Conservation (phyloP, 2,113 vertebrate species). For the Nothocercus julius region DNA sequence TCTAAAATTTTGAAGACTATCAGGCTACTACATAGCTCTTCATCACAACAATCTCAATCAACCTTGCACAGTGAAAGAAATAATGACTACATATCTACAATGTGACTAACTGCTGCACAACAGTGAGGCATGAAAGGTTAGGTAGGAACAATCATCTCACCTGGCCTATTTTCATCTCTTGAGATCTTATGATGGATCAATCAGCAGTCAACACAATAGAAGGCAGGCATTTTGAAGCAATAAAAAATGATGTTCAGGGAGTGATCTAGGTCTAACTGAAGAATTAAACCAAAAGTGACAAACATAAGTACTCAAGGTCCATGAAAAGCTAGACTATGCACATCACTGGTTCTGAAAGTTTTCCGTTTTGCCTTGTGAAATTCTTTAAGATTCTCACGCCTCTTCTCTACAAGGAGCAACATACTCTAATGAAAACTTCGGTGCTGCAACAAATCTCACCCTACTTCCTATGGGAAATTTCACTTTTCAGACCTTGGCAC, state of each 20-base stretch:
- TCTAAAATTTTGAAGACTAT: not conserved
- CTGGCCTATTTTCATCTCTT: not conserved
- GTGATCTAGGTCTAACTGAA: not conserved
- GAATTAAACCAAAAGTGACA: not conserved
- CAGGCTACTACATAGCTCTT: not conserved
- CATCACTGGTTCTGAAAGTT: not conserved
- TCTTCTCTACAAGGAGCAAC: not conserved
- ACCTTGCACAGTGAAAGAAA: not conserved
- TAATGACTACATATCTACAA: not conserved
- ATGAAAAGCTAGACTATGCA: not conserved
- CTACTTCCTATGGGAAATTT: not conserved
- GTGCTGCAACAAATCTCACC: not conserved
- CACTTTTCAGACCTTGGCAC: not conserved
- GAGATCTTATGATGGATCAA: not conserved
- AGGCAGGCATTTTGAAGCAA: not conserved
- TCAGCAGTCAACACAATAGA: not conserved
- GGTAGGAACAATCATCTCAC: not conserved
- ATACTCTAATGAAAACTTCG: constrained; percentile 14
- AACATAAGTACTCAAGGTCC: not conserved
- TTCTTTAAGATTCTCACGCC: not conserved
- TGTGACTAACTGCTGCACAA: not conserved
- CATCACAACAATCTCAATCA: not conserved
- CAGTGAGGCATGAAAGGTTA: not conserved
- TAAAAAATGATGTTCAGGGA: not conserved
- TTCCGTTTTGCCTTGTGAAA: not conserved